phyloP scores from a whole-genome alignment of 2,113 vertebrate genomes.

The Nyctereutes procyonoides region DNA sequence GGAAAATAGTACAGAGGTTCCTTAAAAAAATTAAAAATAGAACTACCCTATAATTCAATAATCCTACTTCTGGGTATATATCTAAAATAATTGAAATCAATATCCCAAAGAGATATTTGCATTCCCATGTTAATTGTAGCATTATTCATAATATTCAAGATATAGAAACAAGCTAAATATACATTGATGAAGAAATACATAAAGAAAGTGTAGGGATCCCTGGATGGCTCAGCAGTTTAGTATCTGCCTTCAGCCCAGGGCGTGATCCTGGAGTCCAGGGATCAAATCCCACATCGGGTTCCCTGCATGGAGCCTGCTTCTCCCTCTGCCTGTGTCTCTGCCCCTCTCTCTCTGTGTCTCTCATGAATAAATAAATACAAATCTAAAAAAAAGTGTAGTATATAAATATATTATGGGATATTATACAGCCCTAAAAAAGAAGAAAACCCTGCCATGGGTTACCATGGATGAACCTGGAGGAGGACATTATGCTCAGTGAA shows the following conservation, averaged over 20 bases:
- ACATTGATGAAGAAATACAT: background rate
- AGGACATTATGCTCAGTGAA: background rate
- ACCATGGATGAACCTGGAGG: background rate
- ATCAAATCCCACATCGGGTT: no score
- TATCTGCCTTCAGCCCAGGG: no score
- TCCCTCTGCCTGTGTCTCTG: no score
- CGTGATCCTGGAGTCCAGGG: no score
- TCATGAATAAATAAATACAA: no score
- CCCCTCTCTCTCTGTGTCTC: no score
- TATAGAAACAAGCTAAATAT: background rate
- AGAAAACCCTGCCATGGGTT: background rate
- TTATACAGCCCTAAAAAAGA: background rate
- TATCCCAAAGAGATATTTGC: background rate
- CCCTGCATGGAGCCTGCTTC: no score
- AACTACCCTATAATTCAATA: background rate
- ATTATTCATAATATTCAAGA: background rate
- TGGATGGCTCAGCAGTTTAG: no score
- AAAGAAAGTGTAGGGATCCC: background rate
- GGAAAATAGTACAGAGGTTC: background rate
- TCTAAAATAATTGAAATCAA: background rate
- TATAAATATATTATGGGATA: background rate
- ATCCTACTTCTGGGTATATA: background rate
- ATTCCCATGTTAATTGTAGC: background rate
- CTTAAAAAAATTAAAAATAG: background rate
- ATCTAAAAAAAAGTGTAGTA: background rate